Conservation (phyloP, 37 sponge, comb jelly and placozoan genomes). For the Bolinopsis microptera region DNA sequence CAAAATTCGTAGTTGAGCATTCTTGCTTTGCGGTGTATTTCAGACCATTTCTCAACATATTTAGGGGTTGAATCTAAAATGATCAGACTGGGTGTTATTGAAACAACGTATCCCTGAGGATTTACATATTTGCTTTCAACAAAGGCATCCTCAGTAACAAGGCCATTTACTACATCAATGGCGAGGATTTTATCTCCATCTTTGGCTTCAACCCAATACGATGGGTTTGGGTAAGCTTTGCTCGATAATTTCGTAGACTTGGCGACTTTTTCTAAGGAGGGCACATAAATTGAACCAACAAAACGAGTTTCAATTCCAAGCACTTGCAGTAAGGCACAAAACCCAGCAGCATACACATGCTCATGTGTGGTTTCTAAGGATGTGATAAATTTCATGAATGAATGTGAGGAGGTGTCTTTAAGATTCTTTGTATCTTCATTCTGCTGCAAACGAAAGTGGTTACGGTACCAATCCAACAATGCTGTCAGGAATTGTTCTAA, state of each 20-base stretch:
- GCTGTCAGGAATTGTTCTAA: neutral
- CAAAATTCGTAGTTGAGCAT: slow-evolving; percentile 1
- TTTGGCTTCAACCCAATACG: slow-evolving; percentile 10
- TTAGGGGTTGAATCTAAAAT: slow-evolving; percentile 42
- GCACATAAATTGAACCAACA: slow-evolving; percentile 25
- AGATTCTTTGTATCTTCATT: neutral
- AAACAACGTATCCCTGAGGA: slow-evolving; percentile 16
- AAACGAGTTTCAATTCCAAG: neutral
- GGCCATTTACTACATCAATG: slow-evolving; percentile 30
- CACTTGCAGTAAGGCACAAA: neutral
- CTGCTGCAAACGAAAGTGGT: neutral
- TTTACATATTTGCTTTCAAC: neutral
- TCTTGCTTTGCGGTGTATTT: slow-evolving; percentile 44
- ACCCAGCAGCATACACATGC: neutral
- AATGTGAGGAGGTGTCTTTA: no score
- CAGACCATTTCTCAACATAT: slow-evolving; percentile 3
- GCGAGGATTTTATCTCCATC: neutral
- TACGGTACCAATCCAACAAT: slow-evolving; percentile 2
- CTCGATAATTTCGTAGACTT: neutral
- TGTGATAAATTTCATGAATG: neutral
- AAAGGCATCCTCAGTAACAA: slow-evolving; percentile 4
- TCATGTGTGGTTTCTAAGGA: neutral
- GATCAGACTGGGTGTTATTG: neutral
- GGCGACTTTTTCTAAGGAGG: slow-evolving; percentile 29
- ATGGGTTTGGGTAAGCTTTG: neutral